Evolutionary conservation across 2,888 invertebrate species (phyloP).

Genomic region (Torymus tubicola): DNA sequence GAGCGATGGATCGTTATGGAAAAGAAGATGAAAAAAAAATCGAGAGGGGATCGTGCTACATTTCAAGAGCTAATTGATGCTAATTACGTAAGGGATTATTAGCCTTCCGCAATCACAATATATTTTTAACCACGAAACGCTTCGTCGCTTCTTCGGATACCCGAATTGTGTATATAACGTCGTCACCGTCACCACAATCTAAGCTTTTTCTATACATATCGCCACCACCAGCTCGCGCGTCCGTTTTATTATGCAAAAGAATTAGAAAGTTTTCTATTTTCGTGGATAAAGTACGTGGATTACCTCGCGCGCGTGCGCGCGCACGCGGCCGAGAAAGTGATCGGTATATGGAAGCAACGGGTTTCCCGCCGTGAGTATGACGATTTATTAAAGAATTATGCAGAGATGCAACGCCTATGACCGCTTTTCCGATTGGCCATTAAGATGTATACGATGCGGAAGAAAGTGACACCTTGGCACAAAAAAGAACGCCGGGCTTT

Average conservation of each 20-base stretch:
- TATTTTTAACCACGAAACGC: neutral
- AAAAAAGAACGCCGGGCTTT: no score
- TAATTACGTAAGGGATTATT: conserved; percentile 28
- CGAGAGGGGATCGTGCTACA: neutral
- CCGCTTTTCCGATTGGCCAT: no score
- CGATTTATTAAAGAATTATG: conserved; percentile 21
- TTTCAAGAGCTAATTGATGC: conserved; percentile 6
- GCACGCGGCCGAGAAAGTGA: conserved; percentile 19
- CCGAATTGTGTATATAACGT: no score
- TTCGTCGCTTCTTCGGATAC: no score
- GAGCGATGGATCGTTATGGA: neutral
- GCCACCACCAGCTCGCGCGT: neutral
- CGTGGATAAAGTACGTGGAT: neutral
- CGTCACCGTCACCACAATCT: no score
- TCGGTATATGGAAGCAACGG: conserved; percentile 9
- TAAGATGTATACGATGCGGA: no score
- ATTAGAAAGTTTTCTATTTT: conserved; percentile 42
- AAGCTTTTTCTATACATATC: no score
- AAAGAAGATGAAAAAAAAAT: neutral
- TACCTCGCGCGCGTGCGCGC: neutral
- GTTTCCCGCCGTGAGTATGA: neutral
- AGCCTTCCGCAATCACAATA: neutral
- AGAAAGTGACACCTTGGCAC: no score
- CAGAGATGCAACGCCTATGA: neutral
- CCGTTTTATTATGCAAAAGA: conserved; percentile 29